Evolutionary conservation across 1,140 invertebrate genomes (phyloP).

Genomic region (Macrotrachela quadricornifera): DNA sequence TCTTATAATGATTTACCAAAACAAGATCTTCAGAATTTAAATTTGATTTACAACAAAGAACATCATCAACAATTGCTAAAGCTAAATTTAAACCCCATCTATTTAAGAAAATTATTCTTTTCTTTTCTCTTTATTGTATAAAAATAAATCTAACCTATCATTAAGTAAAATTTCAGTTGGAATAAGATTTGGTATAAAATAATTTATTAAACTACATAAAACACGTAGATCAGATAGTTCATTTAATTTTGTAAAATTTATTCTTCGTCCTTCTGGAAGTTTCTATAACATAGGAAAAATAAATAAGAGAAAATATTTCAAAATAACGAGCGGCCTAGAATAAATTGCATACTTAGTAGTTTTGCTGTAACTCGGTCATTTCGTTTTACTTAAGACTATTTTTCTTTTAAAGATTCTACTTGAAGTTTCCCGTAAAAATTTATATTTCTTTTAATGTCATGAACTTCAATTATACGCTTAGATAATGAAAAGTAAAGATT

Average conservation of each 20-base stretch:
- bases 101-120: background rate
- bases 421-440: too few relatives aligned
- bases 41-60: conserved; percentile 23
- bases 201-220: conserved; percentile 24
- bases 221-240: conserved; percentile 25
- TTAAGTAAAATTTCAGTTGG: conserved; percentile 26
- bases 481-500: too few relatives aligned
- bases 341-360: too few relatives aligned
- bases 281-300: too few relatives aligned
- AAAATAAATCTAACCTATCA: conserved; percentile 17
- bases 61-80: conserved; percentile 20
- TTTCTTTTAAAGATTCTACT: too few relatives aligned
- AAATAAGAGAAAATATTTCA: too few relatives aligned
- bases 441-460: too few relatives aligned
- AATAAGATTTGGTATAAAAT: conserved; percentile 25
- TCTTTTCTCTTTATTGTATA: background rate
- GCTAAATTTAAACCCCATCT: conserved; percentile 27
- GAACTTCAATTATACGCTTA: too few relatives aligned
- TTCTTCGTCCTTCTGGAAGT: too few relatives aligned
- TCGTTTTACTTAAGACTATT: too few relatives aligned
- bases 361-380: too few relatives aligned
- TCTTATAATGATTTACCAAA: conserved; percentile 16
- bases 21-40: conserved; percentile 26
- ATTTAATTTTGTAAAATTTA: conserved; percentile 8
- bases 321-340: too few relatives aligned